Evolutionary conservation across 2,888 invertebrate species (phyloP), one percentile per base, ranked within the genome.

Genomic region (Callimorpha dominula): DNA sequence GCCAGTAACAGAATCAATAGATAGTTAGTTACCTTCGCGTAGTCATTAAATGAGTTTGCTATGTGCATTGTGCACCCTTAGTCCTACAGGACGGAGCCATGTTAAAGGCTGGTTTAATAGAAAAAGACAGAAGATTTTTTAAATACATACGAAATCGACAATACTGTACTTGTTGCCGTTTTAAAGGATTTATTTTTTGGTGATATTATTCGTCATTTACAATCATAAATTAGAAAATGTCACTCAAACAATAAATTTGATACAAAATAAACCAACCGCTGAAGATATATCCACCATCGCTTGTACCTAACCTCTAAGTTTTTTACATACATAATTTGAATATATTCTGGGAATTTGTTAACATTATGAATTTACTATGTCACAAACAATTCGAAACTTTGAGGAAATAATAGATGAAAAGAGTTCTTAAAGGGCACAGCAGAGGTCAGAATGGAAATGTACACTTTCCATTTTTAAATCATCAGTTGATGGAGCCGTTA

Each of bases 401-500:
- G 69, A 68, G n/a, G 20, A 66, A 72, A 69, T 66, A 65, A 67
- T 65, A 63, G 50, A 9, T 31, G 42, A 42, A 69, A 67, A 20
- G 42, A 17, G 40, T 57, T 72, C 31, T 65, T 49, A 68, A 65
- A 73, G 73, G 68, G 63, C 69, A 4, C 20, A 54, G 40, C 20
- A 71, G 68, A 65, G 65, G 71, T 75, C 66, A 70, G 49, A 63
- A 67, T 71, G 57, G 14, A 71, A 66, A 71, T 66, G 49, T 17
- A 71, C 9, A 65, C 50, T 50, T 57, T 52, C 43, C 14, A 14
- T 60, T 43, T 60, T 57, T 68, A 68, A 15, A 43, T 31, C 9
- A 43, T 20, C 68, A 78, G 49, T 42, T 65, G 54, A 11, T 31
- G 68, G 64, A 52, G 40, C 17, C 52, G 50, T 31, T 60, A 60